Evolutionary conservation across 1,140 invertebrate genomes (phyloP).

Genomic region (Drosophila prosaltans): DNA sequence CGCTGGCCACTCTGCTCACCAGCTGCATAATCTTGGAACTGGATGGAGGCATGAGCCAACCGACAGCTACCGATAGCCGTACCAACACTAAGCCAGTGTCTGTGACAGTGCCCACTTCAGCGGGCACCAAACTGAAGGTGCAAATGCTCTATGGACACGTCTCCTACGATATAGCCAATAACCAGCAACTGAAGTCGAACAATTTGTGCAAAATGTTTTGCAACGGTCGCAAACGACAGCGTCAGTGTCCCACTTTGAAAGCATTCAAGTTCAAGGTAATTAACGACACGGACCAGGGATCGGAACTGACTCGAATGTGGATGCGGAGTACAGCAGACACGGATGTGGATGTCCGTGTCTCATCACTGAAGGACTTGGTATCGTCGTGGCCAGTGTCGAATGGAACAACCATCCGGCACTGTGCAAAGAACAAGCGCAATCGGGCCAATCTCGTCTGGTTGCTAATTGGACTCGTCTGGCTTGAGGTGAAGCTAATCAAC

Average conservation of each 20-base stretch:
- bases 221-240: slow-evolving; percentile 58
- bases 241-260: slow-evolving; percentile 22
- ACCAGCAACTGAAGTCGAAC: slow-evolving; percentile 70
- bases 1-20: slow-evolving; percentile 41
- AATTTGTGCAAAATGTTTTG: slow-evolving; percentile 67
- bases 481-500: slow-evolving; percentile 72
- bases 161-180: slow-evolving; percentile 55
- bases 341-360: slow-evolving; percentile 24
- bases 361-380: slow-evolving; percentile 34
- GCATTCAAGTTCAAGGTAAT: slow-evolving; percentile 31
- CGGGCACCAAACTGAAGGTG: slow-evolving; percentile 35
- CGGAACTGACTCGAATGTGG: slow-evolving; percentile 2
- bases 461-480: slow-evolving; percentile 77
- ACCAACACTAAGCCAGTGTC: slow-evolving; percentile 21
- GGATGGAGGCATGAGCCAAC: slow-evolving; percentile 8
- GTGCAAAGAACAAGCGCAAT: slow-evolving; percentile 54
- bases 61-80: not conserved
- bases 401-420: slow-evolving; percentile 29
- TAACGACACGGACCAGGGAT: slow-evolving; percentile 4
- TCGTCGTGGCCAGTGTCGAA: slow-evolving; percentile 29
- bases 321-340: slow-evolving; percentile 10
- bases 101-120: slow-evolving; percentile 17
- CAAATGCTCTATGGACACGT: slow-evolving; percentile 37
- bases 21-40: slow-evolving; percentile 46
- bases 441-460: slow-evolving; percentile 72